Base-by-base conservation (phyloP, 2,113 vertebrate species). In the Caranx ignobilis region DNA sequence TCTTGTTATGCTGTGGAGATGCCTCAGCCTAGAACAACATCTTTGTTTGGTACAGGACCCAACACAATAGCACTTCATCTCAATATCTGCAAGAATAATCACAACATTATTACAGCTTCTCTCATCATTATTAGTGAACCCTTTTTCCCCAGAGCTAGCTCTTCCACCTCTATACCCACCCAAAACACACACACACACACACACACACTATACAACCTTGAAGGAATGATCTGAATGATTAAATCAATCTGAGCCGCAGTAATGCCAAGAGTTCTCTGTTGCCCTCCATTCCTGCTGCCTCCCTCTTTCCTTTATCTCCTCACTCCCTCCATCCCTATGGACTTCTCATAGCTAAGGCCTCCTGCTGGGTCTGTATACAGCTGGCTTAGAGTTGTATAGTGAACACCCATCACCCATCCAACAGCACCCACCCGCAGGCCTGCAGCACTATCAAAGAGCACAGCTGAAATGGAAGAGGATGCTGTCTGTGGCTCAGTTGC, bases 181-280 rank as follows among this genome's bases (percentile, higher is more conserved):
- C 8, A 31, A 61, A 18, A 34, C 45, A 45, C 68, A 73, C 62
- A 63, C 43, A 59, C 54, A 11, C 67, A 56, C 31, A 50, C 5
- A 52, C 56, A 52, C 43, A 35, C 67, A 57, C 65, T 34, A 73
- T 45, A 74, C 37, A 55, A 70, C 63, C 41, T 57, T 43, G 64
- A 72, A 39, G 21, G 32, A 79, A 81, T 50, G 37, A 55, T 75
- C 66, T 65, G 67, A 86, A 82, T 75, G 81, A 85, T 89, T 82
- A 81, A 83, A 89, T 90, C 84, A 75, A 86, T 82, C 68, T 18
- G 0, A 77, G 62, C 71, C 81, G 31, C 73, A 65, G 41, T 63
- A 43, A 84, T 61, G 66, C 67, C 77, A 74, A 78, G 41, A 43
- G 21, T 75, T 82, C 56, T 77, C 37, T 35, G 16, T 65, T 72